A percentile compares a stretch with the other conserved stretches of the same genome.
These are phyloP conservation scores for Girardia tigrina DNA, from an alignment of 2,888 invertebrate genomes.

Conservation along the genomic window DNA sequence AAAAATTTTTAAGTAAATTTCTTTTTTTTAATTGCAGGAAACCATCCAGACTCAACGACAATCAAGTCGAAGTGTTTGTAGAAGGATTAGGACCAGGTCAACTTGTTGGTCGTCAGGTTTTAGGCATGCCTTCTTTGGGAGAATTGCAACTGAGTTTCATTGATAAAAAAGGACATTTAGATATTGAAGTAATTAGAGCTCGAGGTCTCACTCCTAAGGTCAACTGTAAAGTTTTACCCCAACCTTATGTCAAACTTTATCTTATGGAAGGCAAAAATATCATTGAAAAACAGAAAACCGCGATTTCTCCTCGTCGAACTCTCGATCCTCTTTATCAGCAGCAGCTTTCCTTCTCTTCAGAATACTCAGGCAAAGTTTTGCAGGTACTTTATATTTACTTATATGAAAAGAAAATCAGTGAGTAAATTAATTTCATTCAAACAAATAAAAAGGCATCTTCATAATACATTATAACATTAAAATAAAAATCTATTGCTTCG, in stretches of 20 bases:
- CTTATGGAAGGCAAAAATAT: conserved; percentile 90
- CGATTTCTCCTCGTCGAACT: conserved; percentile 76
- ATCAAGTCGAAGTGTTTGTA: conserved; percentile 66
- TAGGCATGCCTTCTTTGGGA: conserved; percentile 85
- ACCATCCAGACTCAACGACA: conserved; percentile 25
- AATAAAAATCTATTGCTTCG: too few species aligned
- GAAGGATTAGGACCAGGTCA: conserved; percentile 92
- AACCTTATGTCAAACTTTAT: conserved; percentile 97
- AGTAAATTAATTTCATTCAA: too few species aligned
- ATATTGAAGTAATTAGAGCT: conserved; percentile 93
- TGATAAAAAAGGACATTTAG: conserved; percentile 82
- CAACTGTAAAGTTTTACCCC: conserved; percentile 61
- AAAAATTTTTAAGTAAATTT: too few species aligned
- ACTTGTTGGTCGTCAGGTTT: conserved; percentile 86
- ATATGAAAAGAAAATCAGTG: too few species aligned
- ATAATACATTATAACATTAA: too few species aligned
- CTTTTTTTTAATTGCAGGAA: not conserved
- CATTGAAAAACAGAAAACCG: conserved; percentile 90
- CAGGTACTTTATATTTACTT: conserved; percentile 59
- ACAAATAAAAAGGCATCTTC: too few species aligned
- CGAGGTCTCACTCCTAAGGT: conserved; percentile 73
- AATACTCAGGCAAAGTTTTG: conserved; percentile 79
- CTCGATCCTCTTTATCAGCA: conserved; percentile 94
- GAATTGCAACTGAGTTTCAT: conserved; percentile 88
- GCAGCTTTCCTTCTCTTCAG: conserved; percentile 79